A percentile compares a stretch with the other conserved stretches of the same genome.
phyloP scores from a whole-genome alignment of 2,888 invertebrate species.

The Sisyra nigra region DNA sequence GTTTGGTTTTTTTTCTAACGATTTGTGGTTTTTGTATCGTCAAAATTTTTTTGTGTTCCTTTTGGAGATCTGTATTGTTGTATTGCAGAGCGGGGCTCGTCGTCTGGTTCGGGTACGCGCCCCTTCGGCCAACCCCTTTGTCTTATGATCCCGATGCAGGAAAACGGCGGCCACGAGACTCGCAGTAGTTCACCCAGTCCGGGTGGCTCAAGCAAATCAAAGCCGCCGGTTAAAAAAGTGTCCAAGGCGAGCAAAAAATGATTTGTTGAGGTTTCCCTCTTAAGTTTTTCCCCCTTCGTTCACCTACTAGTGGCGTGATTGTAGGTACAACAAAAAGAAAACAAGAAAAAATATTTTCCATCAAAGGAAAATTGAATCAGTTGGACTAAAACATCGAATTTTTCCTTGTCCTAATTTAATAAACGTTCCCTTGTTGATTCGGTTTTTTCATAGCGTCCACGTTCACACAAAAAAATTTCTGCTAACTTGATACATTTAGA shows the following conservation, averaged over 20 bases:
- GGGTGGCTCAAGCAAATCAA: background rate
- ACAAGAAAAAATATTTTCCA: too few species aligned
- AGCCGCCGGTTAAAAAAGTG: conserved; percentile 32
- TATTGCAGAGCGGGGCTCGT: conserved; percentile 25
- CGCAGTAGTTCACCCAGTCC: conserved; percentile 22
- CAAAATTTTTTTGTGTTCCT: conserved; percentile 14
- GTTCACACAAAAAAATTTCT: too few species aligned
- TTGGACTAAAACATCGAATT: too few species aligned
- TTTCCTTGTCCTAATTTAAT: too few species aligned
- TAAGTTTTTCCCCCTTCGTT: background rate
- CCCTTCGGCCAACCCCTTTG: conserved; percentile 70
- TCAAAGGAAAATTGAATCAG: too few species aligned
- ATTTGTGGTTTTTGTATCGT: background rate
- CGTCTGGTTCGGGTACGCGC: conserved; percentile 40
- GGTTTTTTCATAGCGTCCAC: too few species aligned
- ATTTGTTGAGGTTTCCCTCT: background rate
- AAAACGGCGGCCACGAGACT: conserved; percentile 23
- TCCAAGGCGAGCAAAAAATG: conserved; percentile 13
- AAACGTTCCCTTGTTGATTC: too few species aligned
- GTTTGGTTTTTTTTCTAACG: too few species aligned
- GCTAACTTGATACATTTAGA: too few species aligned
- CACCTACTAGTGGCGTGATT: background rate
- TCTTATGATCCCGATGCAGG: conserved; percentile 29
- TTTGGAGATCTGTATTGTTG: conserved; percentile 11
- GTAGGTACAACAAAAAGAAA: too few species aligned